Conservation (phyloP, 2,113 vertebrate species). For the Oryzias celebensis region DNA sequence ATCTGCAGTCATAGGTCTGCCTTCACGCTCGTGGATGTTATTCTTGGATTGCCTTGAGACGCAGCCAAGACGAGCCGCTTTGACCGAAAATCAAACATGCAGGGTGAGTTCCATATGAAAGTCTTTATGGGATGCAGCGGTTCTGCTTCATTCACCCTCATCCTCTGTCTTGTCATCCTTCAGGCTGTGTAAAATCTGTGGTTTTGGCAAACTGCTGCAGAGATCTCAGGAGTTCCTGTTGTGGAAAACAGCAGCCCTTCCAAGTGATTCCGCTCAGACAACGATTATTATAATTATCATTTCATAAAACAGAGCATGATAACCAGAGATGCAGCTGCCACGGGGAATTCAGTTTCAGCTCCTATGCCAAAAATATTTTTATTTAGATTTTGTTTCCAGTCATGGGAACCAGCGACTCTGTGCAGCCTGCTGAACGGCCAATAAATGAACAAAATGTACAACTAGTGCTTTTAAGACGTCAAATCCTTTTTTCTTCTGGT, state of each 20-base stretch:
- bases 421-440: constrained; percentile 10
- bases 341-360: constrained; percentile 55
- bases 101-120: constrained; percentile 60
- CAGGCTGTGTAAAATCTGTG: constrained; percentile 63
- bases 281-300: constrained; percentile 72
- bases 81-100: constrained; percentile 56
- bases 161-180: constrained; percentile 52
- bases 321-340: constrained; percentile 47
- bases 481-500: background rate
- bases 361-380: constrained; percentile 42
- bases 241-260: constrained; percentile 53
- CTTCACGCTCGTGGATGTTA: constrained; percentile 52
- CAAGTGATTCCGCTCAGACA: constrained; percentile 53
- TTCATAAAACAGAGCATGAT: constrained; percentile 56
- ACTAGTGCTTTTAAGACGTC: background rate
- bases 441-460: background rate
- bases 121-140: constrained; percentile 59
- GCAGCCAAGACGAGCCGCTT: constrained; percentile 54
- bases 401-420: constrained; percentile 10
- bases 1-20: constrained; percentile 35
- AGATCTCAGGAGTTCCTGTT: constrained; percentile 68
- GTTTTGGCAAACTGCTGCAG: constrained; percentile 64
- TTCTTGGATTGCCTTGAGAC: constrained; percentile 51
- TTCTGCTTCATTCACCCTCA: constrained; percentile 35
- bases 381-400: constrained; percentile 21